A percentile compares a stretch with the other conserved stretches of the same genome.
These are phyloP conservation scores for Puffinus mauretanicus DNA, from an alignment of 2,113 vertebrate species.

Conservation along the genomic window DNA sequence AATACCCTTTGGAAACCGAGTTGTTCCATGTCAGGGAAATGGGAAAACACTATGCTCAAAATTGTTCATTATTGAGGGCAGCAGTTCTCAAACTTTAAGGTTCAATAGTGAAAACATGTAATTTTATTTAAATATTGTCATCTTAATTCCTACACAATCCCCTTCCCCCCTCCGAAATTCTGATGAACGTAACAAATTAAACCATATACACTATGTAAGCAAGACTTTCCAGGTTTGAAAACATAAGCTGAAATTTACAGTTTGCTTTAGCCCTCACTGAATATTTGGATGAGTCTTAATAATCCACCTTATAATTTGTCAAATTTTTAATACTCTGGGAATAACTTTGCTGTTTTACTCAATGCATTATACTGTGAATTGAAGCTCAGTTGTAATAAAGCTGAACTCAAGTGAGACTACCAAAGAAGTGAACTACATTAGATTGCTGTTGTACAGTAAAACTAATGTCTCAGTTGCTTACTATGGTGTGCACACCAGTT, in stretches of 20 bases:
- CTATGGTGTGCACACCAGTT: conserved; percentile 37
- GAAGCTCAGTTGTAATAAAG: conserved; percentile 48
- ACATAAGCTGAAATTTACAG: conserved; percentile 63
- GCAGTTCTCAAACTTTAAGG: conserved; percentile 64
- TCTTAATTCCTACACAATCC: conserved; percentile 67
- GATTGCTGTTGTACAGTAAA: conserved; percentile 44
- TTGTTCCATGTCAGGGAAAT: conserved; percentile 15
- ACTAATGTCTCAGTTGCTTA: conserved; percentile 58
- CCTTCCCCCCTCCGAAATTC: conserved; percentile 15
- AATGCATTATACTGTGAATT: conserved; percentile 23
- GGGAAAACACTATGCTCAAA: conserved; percentile 11
- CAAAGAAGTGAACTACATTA: conserved; percentile 47
- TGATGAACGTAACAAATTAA: conserved; percentile 56
- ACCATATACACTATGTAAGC: conserved; percentile 50
- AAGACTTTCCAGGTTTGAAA: conserved; percentile 69
- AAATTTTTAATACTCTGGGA: conserved; percentile 53
- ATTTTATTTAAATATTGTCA: conserved; percentile 74
- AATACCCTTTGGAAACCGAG: conserved; percentile 9
- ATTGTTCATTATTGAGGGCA: conserved; percentile 46
- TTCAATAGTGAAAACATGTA: conserved; percentile 59
- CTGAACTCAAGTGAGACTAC: conserved; percentile 58
- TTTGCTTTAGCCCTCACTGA: conserved; percentile 63
- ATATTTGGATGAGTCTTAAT: conserved; percentile 36
- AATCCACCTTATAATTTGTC: conserved; percentile 41
- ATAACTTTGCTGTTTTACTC: conserved; percentile 68